These are phyloP conservation scores for Sphaerophoria rueppellii DNA, from an alignment of 2,888 invertebrate species.

Conservation along the genomic window DNA sequence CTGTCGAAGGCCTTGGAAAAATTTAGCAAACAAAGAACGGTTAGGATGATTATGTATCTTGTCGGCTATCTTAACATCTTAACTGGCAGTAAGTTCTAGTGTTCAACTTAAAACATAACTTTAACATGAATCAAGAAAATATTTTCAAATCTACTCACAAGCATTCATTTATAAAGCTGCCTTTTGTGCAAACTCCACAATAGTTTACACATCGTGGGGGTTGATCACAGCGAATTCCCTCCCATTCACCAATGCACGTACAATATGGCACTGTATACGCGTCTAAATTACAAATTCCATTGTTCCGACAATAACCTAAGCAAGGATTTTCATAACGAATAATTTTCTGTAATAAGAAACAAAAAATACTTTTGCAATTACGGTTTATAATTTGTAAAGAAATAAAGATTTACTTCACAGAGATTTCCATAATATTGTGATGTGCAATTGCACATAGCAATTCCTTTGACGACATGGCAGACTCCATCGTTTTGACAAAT, in stretches of 20 bases:
- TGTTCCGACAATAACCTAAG: constrained; percentile 84
- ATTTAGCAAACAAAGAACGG: no score
- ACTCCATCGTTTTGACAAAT: constrained; percentile 84
- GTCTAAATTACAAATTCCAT: constrained; percentile 85
- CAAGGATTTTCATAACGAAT: constrained; percentile 87
- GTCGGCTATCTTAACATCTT: no score
- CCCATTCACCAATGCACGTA: constrained; percentile 84
- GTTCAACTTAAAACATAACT: no score
- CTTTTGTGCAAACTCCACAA: constrained; percentile 80
- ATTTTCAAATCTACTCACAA: constrained; percentile 75
- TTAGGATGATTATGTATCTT: no score
- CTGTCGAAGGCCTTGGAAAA: no score
- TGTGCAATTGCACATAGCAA: constrained; percentile 84
- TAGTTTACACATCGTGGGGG: constrained; percentile 80
- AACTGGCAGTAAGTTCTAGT: no score
- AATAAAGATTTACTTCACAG: constrained; percentile 81
- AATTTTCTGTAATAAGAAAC: constrained; percentile 79
- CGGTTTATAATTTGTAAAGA: background rate
- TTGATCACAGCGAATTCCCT: constrained; percentile 84
- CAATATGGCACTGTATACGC: constrained; percentile 83
- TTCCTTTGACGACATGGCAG: constrained; percentile 82
- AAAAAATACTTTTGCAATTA: background rate
- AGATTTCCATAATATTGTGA: constrained; percentile 84
- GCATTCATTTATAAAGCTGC: constrained; percentile 82
- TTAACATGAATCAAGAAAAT: no score